Conservation (phyloP, 2,113 vertebrate species). For the Taxidea taxus region DNA sequence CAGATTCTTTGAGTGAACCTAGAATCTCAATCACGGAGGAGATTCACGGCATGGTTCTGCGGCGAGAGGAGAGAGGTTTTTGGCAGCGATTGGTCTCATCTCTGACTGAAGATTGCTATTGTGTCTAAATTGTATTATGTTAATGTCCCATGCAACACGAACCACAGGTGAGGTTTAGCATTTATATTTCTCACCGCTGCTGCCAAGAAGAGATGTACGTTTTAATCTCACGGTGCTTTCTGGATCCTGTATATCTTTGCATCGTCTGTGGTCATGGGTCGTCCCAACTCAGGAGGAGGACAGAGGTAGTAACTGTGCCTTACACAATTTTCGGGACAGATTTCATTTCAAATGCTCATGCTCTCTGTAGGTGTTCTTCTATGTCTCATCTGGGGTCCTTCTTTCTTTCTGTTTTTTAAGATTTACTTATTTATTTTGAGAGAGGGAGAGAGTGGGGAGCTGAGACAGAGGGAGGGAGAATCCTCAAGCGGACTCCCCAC, state of each 20-base stretch:
- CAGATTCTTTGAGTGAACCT: not conserved
- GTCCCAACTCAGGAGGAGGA: not conserved
- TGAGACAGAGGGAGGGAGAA: not conserved
- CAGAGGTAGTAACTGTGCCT: not conserved
- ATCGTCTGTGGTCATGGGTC: not conserved
- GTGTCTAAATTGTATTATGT: conserved; percentile 32
- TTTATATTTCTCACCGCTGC: not conserved
- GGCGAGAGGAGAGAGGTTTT: not conserved
- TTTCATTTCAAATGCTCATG: not conserved
- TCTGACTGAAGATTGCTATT: not conserved
- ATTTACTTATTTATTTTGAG: not conserved
- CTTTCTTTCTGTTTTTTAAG: not conserved
- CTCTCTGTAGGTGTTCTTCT: accelerated
- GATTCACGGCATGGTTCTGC: not conserved
- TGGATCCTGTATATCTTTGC: not conserved
- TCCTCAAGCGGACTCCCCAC: not conserved
- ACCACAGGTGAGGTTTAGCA: not conserved
- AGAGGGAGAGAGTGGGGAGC: not conserved
- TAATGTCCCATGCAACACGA: not conserved
- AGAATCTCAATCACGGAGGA: not conserved
- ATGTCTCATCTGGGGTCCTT: not conserved
- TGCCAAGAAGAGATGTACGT: not conserved
- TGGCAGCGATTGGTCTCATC: not conserved
- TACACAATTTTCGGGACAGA: not conserved
- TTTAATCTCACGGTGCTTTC: not conserved